Conservation (phyloP, 2,113 vertebrate genomes). For the Cryptomyrus ogoouensis region DNA sequence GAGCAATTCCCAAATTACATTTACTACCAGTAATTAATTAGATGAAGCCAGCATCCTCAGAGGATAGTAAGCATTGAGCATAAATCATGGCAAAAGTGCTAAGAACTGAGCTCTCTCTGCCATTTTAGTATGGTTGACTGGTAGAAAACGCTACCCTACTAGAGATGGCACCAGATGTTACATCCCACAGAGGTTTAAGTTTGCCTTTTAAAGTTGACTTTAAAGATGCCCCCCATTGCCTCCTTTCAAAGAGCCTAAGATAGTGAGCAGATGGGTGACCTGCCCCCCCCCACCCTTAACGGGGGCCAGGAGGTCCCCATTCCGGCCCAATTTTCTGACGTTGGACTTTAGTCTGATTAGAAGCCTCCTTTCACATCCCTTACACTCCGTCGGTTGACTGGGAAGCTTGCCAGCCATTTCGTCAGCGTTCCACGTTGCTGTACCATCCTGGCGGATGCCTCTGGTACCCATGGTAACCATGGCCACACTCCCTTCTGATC, state of each 20-base stretch:
- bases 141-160: neutral
- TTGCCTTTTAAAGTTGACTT: neutral
- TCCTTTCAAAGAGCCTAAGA: neutral
- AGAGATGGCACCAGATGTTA: neutral
- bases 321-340: neutral
- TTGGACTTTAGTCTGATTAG: neutral
- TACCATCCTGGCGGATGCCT: neutral
- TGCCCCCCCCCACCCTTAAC: no score
- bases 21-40: neutral
- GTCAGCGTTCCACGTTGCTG: neutral
- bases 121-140: neutral
- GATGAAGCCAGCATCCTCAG: neutral
- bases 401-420: neutral
- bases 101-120: neutral
- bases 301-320: neutral
- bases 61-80: neutral
- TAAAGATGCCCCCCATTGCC: neutral
- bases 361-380: neutral
- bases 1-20: neutral
- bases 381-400: neutral
- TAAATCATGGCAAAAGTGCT: neutral
- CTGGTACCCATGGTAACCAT: neutral
- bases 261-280: neutral
- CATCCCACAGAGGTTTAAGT: neutral
- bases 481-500: neutral